Base-by-base conservation (phyloP, 2,888 invertebrate species). In the Biston betularia region DNA sequence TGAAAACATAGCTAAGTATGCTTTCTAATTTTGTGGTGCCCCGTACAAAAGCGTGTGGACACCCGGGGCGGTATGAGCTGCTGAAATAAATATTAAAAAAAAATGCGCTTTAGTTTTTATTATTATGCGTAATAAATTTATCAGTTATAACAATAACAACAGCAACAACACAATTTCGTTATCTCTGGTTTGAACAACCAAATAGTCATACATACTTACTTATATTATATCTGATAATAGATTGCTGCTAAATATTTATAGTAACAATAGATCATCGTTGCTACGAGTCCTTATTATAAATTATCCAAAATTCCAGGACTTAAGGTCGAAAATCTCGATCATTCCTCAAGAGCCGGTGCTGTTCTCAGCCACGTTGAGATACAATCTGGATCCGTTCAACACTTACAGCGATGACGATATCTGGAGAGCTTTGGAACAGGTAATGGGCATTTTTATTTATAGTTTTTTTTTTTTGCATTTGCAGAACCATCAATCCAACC, bases 321-420 rank as follows among this genome's bases (percentile, higher is more conserved):
- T 97, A 12, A 89, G 97, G 63, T 94, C 95, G 0, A 95, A 94
- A 77, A 95, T 97, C 76, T 96, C 96, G 2, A 97, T 97, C 56
- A 97, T 97, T 75, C 96, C 96, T 0, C 96, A 96, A 88, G 95
- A 96, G 68, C 96, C 96, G 0, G 94, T 96, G 8, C 81, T 96
- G 7, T 96, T 97, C 82, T 95, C 95, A 2, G 96, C 96, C 3
- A 94, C 95, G 0, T 78, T 97, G 55, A 92, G 97, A 3, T 95
- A 95, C 77, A 97, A 97, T 83, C 87, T 97, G 76, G 97, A 97
- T 85, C 97, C 97, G 0, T 96, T 96, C 80, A 86, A 94, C 55
- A 85, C 93, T 66, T 95, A 95, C 79, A 90, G 93, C 11, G 97
- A 97, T 76, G 89, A 94, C 8, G 89, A 92, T 12, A 87, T 97